Conservation (phyloP, 2,113 vertebrate species). For the Mustela lutreola region DNA sequence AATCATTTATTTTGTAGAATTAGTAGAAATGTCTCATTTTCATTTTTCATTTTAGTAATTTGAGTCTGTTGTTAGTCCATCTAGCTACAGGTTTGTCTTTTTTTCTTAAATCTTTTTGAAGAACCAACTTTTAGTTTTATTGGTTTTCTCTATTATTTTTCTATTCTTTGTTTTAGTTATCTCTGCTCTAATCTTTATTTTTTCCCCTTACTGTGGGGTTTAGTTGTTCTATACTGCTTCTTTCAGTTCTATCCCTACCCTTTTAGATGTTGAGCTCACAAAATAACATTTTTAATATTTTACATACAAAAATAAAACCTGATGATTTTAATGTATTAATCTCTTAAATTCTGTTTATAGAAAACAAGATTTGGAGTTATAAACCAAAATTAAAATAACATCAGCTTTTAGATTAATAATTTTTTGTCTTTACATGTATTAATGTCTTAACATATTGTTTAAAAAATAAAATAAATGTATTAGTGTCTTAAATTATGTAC, state of each 20-base stretch:
- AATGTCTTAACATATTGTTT: background rate
- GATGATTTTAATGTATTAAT: too few relatives aligned
- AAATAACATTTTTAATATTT: background rate
- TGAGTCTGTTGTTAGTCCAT: background rate
- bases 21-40: background rate
- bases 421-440: background rate
- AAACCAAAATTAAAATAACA: background rate
- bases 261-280: background rate
- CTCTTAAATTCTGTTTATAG: background rate
- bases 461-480: background rate
- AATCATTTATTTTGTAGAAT: background rate
- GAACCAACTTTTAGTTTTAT: background rate
- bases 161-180: background rate
- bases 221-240: background rate
- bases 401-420: background rate
- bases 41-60: background rate
- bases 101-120: background rate
- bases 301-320: background rate
- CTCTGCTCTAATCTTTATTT: background rate
- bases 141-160: background rate
- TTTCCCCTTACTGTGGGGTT: background rate
- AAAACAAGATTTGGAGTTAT: background rate
- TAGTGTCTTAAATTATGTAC: background rate
- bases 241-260: background rate
- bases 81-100: background rate